Evolutionary conservation across 2,888 invertebrate genomes (phyloP).

Genomic region (Sminthurides aquaticus): DNA sequence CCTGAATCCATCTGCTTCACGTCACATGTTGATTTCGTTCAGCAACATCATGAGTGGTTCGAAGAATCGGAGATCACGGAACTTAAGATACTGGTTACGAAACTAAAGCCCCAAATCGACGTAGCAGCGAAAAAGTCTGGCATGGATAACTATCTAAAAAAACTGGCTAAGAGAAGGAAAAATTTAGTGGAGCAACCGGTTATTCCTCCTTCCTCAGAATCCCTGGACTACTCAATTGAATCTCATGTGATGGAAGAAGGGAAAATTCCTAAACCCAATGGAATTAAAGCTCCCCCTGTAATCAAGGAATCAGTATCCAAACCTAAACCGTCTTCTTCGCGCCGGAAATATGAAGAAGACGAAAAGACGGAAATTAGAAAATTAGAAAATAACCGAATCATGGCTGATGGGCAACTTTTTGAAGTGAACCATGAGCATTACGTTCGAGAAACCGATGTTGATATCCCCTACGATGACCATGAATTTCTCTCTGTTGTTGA

Average conservation of each 20-base stretch:
- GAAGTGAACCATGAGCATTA: conserved; percentile 32
- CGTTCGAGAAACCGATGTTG: conserved; percentile 32
- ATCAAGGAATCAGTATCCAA: background rate
- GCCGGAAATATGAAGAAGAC: conserved; percentile 20
- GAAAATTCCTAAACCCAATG: background rate
- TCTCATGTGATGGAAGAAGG: background rate
- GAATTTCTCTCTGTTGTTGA: conserved; percentile 1
- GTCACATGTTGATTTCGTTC: conserved; percentile 12
- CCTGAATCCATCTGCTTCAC: conserved; percentile 16
- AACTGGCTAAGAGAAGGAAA: conserved; percentile 1
- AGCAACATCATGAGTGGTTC: conserved; percentile 11
- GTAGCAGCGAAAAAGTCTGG: conserved; percentile 1
- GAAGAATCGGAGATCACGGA: conserved; percentile 12
- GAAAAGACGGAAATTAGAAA: conserved; percentile 19
- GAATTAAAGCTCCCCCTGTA: background rate
- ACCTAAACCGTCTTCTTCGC: conserved; percentile 10
- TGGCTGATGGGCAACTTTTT: conserved; percentile 10
- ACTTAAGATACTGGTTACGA: conserved; percentile 6
- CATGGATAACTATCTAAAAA: conserved; percentile 7
- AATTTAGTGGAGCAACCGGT: background rate
- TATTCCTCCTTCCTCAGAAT: background rate
- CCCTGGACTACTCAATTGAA: background rate
- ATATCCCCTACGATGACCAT: conserved; percentile 30
- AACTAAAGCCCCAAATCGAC: conserved; percentile 5
- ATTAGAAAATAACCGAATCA: conserved; percentile 12